phyloP scores from a whole-genome alignment of 2,797 vertebrate species.

The Phoebastria nigripes region DNA sequence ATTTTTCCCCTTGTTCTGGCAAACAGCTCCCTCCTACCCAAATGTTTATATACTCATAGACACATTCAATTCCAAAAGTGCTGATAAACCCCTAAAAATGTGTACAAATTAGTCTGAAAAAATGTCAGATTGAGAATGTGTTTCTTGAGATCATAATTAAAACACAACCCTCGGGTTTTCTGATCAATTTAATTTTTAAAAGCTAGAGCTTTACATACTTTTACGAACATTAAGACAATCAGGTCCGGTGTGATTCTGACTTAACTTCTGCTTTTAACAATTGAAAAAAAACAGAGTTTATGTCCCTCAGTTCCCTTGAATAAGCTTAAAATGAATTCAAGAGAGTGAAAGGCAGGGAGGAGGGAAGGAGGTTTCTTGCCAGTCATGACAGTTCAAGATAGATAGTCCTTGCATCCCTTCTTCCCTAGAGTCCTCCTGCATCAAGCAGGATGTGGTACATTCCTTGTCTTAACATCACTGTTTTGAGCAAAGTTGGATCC shows the following conservation, averaged over 20 bases:
- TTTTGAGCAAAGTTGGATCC: not conserved
- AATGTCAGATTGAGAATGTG: not conserved
- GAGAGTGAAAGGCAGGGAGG: not conserved
- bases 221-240: not conserved
- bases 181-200: not conserved
- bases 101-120: not conserved
- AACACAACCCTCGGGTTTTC: not conserved
- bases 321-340: not conserved
- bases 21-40: not conserved
- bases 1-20: not conserved
- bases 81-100: not conserved
- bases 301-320: not conserved
- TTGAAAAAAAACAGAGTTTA: not conserved
- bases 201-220: not conserved
- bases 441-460: not conserved
- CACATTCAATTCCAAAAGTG: not conserved
- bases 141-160: not conserved
- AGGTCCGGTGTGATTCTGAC: not conserved
- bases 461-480: not conserved
- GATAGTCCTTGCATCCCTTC: not conserved
- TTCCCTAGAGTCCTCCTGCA: not conserved
- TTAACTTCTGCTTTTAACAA: not conserved
- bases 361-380: not conserved
- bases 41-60: not conserved
- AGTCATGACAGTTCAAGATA: not conserved